Percentiles rank a stretch among this genome's conserved stretches.
Evolutionary conservation across 2,113 vertebrate genomes (phyloP).

Genomic region (Callithrix jacchus): DNA sequence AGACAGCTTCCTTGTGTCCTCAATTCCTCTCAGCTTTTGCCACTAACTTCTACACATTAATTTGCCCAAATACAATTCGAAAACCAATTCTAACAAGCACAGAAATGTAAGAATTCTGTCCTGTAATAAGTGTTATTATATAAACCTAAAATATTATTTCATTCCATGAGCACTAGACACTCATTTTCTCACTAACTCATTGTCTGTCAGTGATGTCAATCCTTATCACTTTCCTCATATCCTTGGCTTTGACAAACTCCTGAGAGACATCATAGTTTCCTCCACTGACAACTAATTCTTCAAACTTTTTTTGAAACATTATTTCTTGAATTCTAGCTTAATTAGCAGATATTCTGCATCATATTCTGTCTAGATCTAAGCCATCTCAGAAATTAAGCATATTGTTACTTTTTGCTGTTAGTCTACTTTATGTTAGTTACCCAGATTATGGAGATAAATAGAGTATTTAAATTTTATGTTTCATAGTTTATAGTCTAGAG

Average conservation of each 20-base stretch:
- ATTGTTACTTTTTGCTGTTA: background rate
- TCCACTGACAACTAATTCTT: background rate
- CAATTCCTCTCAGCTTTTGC: background rate
- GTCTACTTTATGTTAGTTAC: background rate
- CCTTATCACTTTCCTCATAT: background rate
- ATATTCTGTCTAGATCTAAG: background rate
- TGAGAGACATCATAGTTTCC: background rate
- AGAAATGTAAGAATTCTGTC: background rate
- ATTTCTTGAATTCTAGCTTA: background rate
- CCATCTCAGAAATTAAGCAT: background rate
- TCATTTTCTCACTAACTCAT: background rate
- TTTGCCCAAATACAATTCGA: background rate
- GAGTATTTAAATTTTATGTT: background rate
- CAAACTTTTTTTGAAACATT: background rate
- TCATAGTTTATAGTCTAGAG: background rate
- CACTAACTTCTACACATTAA: background rate
- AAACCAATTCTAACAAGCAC: background rate
- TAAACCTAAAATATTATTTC: background rate
- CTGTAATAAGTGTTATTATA: background rate
- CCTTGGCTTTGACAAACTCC: background rate
- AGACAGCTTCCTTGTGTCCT: background rate
- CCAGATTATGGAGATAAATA: background rate
- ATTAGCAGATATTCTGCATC: background rate
- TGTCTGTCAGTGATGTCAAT: background rate
- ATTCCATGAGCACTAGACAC: background rate